Evolutionary conservation across 2,797 vertebrate genomes (phyloP).

Genomic region (Cirrhinus mrigala): DNA sequence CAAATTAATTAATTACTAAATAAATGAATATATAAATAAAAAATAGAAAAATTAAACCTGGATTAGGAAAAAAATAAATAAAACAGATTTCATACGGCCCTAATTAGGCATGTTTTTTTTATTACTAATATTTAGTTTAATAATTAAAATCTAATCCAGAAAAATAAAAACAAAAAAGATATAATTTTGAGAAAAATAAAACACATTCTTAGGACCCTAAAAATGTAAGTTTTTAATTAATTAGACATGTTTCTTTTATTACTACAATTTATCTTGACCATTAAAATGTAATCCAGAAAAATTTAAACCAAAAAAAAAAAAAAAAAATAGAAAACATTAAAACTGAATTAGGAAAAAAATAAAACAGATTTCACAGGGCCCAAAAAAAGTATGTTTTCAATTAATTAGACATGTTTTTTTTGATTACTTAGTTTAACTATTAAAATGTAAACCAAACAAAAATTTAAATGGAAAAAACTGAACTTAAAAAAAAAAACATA

Average conservation of each 20-base stretch:
- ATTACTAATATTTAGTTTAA: no score
- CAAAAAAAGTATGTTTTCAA: no score
- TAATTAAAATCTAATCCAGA: background rate
- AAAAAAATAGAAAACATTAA: background rate
- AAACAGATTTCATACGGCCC: no score
- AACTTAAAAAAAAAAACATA: background rate
- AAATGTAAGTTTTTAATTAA: background rate
- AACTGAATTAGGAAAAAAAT: background rate
- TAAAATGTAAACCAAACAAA: no score
- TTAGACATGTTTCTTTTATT: background rate
- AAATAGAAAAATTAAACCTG: no score
- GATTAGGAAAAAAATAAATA: no score
- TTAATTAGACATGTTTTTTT: background rate
- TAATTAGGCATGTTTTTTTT: no score
- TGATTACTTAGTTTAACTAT: background rate
- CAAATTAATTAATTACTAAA: no score
- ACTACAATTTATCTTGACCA: background rate
- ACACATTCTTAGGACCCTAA: no score
- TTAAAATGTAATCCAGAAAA: background rate
- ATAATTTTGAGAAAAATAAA: background rate
- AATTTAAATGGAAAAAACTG: background rate
- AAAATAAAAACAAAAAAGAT: background rate
- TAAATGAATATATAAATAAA: no score
- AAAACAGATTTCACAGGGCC: no score
- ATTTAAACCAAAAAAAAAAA: background rate